Evolutionary conservation across 2,888 invertebrate genomes (phyloP).

Genomic region (Minunthozetes semirufus): DNA sequence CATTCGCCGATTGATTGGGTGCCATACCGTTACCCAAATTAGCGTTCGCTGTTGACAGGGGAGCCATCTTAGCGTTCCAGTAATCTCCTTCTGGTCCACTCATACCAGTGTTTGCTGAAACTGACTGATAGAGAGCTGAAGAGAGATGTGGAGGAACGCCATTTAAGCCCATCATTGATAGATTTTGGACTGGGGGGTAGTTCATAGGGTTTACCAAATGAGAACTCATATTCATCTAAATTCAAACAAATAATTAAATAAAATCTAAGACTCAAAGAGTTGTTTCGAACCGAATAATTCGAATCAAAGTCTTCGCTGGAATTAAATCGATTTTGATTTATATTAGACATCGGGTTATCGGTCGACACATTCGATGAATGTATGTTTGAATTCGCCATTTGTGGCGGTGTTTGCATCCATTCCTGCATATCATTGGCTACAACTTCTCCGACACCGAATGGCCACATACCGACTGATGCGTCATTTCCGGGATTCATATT

Average conservation of each 20-base stretch:
- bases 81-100: neutral
- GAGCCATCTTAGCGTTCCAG: neutral
- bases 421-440: neutral
- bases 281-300: neutral
- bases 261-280: neutral
- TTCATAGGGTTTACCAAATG: neutral
- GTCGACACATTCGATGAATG: neutral
- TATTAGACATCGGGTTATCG: neutral
- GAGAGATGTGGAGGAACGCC: conserved; percentile 5
- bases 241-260: neutral
- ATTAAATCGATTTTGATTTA: neutral
- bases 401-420: neutral
- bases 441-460: neutral
- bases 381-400: neutral
- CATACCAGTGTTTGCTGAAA: neutral
- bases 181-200: neutral
- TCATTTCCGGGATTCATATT: neutral
- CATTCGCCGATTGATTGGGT: neutral
- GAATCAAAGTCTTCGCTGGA: neutral
- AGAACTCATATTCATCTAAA: neutral
- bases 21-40: neutral
- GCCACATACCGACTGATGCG: neutral
- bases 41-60: neutral
- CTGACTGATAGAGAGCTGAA: neutral
- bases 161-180: neutral